phyloP scores from a whole-genome alignment of 2,113 vertebrate genomes.

The Otocyon megalotis region DNA sequence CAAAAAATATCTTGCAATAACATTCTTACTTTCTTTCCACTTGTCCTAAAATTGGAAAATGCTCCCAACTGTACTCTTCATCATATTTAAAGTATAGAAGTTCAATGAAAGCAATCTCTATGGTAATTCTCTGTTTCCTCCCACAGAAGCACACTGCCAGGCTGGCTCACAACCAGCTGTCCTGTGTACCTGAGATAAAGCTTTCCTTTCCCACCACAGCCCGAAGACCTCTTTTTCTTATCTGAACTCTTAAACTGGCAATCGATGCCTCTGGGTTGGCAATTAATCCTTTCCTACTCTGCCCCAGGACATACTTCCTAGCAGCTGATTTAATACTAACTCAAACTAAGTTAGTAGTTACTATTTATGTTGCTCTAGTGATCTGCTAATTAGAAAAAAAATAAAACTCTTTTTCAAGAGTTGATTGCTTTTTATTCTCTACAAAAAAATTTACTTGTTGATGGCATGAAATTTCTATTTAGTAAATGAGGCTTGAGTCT shows the following conservation, averaged over 20 bases:
- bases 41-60: conserved; percentile 5
- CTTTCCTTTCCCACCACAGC: background rate
- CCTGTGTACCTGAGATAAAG: conserved; percentile 38
- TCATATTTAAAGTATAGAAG: background rate
- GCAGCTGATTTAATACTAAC: background rate
- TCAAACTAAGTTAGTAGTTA: background rate
- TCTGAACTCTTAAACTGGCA: conserved; percentile 36
- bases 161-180: background rate
- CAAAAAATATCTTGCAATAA: background rate
- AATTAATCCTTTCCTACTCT: conserved; percentile 59
- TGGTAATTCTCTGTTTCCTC: background rate
- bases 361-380: background rate
- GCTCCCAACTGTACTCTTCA: background rate
- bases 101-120: background rate
- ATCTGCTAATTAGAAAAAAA: background rate
- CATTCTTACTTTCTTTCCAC: background rate
- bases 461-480: conserved; percentile 39
- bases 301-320: background rate
- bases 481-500: background rate
- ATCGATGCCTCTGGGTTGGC: background rate
- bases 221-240: conserved; percentile 32
- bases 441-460: background rate
- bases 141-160: background rate
- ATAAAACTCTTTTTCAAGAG: background rate
- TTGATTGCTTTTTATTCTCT: background rate